Conservation (phyloP, 1,140 invertebrate genomes). For the Drosophila equinoxialis region DNA sequence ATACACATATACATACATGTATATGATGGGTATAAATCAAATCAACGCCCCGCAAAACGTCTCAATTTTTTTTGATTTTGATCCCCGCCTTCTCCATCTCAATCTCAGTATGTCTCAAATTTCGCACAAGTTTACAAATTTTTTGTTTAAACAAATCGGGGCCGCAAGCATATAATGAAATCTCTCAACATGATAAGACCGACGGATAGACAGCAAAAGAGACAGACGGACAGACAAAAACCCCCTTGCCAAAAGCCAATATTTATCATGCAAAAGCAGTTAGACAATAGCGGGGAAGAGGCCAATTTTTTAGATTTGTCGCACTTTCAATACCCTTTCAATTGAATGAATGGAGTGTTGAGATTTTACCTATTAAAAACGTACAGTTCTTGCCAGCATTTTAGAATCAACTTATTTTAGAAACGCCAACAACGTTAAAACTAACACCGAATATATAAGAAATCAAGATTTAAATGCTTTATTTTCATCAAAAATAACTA, state of each 20-base stretch:
- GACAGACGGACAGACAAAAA: neutral
- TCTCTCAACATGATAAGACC: conserved; percentile 31
- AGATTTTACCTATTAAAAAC: too few relatives aligned
- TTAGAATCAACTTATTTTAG: too few relatives aligned
- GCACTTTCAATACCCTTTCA: neutral
- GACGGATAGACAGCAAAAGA: too few relatives aligned
- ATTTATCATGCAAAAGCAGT: neutral
- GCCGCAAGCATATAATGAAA: conserved; percentile 4
- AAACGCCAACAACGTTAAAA: too few relatives aligned
- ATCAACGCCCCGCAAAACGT: conserved; percentile 44
- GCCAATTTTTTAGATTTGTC: neutral
- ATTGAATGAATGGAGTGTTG: too few relatives aligned
- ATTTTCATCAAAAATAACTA: too few relatives aligned
- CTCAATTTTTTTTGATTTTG: conserved; percentile 31
- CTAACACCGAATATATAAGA: too few relatives aligned
- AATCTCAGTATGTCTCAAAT: conserved; percentile 24
- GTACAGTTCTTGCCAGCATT: too few relatives aligned
- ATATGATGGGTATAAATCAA: conserved; percentile 40
- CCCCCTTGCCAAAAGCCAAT: neutral
- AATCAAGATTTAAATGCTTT: too few relatives aligned
- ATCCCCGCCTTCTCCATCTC: neutral
- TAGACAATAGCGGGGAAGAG: neutral
- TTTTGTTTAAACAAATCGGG: conserved; percentile 23
- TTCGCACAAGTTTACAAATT: conserved; percentile 38
- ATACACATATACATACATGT: neutral